These are phyloP conservation scores for Andrena cerasifolii DNA, from an alignment of 1,140 invertebrate genomes.

Conservation along the genomic window DNA sequence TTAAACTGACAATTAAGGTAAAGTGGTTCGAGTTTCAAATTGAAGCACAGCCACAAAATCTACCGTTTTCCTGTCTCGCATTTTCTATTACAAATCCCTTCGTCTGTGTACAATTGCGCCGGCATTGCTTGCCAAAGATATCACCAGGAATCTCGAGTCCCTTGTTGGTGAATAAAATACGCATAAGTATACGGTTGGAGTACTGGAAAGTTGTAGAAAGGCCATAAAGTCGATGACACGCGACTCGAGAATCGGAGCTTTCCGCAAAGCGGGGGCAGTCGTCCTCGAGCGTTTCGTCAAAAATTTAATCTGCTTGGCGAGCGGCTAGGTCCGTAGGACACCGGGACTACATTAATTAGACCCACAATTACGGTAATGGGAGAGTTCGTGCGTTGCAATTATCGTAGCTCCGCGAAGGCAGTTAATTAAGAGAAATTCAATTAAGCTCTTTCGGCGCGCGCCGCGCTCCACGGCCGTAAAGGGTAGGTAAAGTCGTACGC, in stretches of 20 bases:
- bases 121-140: too few relatives aligned
- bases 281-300: conserved; percentile 37
- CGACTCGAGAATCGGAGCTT: neutral
- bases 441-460: conserved; percentile 64
- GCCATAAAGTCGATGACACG: neutral
- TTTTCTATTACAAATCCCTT: too few relatives aligned
- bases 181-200: too few relatives aligned
- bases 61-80: too few relatives aligned
- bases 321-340: conserved; percentile 35
- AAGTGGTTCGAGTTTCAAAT: too few relatives aligned
- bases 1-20: too few relatives aligned
- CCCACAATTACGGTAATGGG: conserved; percentile 71
- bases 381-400: conserved; percentile 68
- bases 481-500: neutral
- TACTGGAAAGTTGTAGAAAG: too few relatives aligned
- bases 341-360: conserved; percentile 66
- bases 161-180: too few relatives aligned
- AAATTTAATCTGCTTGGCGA: conserved; percentile 56
- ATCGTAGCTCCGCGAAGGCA: conserved; percentile 64
- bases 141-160: too few relatives aligned
- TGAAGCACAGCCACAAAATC: too few relatives aligned
- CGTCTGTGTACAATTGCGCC: too few relatives aligned
- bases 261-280: neutral
- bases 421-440: conserved; percentile 73
- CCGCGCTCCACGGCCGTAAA: neutral